Evolutionary conservation across 2,888 invertebrate species (phyloP).

Genomic region (Microlaimidae sp.): DNA sequence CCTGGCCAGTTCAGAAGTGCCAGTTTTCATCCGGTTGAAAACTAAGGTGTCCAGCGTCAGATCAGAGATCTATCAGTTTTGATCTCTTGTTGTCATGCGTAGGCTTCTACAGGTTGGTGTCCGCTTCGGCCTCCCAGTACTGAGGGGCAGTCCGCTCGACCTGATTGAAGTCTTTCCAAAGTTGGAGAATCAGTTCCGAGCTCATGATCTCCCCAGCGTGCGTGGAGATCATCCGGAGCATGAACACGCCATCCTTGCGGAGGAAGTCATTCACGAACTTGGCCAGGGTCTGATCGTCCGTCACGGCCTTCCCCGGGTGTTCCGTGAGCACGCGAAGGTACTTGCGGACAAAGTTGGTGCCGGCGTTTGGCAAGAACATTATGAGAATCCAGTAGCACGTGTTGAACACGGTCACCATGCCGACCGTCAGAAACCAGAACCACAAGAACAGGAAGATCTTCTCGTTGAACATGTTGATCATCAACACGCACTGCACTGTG

Average conservation of each 20-base stretch:
- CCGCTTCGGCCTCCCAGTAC: slow-evolving; percentile 30
- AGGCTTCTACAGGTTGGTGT: neutral
- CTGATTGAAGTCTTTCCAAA: slow-evolving; percentile 36
- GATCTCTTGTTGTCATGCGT: too few species aligned
- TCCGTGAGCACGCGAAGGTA: slow-evolving; percentile 33
- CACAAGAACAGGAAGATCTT: slow-evolving; percentile 30
- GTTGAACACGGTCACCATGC: slow-evolving; percentile 31
- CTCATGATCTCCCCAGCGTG: slow-evolving; percentile 35
- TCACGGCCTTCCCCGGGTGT: slow-evolving; percentile 31
- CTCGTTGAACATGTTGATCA: slow-evolving; percentile 36
- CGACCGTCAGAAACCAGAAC: slow-evolving; percentile 35
- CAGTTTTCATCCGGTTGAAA: too few species aligned
- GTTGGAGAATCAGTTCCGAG: slow-evolving; percentile 31
- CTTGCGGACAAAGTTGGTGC: slow-evolving; percentile 32
- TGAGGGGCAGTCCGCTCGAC: slow-evolving; percentile 32
- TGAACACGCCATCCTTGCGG: slow-evolving; percentile 34
- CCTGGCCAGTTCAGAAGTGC: too few species aligned
- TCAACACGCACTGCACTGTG: slow-evolving; percentile 34
- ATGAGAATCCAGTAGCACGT: slow-evolving; percentile 32
- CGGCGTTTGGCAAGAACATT: slow-evolving; percentile 35
- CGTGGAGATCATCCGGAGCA: slow-evolving; percentile 35
- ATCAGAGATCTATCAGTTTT: too few species aligned
- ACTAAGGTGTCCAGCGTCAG: too few species aligned
- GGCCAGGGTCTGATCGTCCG: slow-evolving; percentile 31
- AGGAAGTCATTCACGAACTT: slow-evolving; percentile 35